Evolutionary conservation across 2,113 vertebrate species (phyloP), one percentile per base, ranked within the genome.

Genomic region (Notiomystis cincta): DNA sequence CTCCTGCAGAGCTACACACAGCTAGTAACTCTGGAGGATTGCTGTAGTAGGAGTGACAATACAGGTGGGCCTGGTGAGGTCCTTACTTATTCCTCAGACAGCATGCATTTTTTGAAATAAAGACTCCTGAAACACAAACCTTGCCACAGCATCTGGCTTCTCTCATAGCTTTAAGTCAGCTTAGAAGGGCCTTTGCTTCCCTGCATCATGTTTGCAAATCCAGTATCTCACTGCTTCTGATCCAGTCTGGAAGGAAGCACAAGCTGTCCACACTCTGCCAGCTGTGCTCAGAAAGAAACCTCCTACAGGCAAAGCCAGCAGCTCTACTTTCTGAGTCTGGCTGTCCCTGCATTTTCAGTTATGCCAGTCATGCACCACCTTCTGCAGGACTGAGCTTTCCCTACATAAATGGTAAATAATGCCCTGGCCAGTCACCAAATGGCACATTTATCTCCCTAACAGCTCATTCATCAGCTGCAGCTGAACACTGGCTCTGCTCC

Each of bases 11-110:
- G 21, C 15, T 51, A 20, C 42, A 21, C 2, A 1, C 1, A 7
- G 13, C 28, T 24, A 13, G 53, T 11, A 42, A 47, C 40, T 44
- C 6, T 6, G 23, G 50, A 60, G 58, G 57, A 22, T 62, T 58
- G 7, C 6, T 0, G 1, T 2, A 51, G 73, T 2, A 50, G 35
- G 47, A 38, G 33, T 7, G 23, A n/a, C 18, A 25, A 17, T 2
- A 20, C 3, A 47, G 38, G 51, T 18, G 15, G 15, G 10, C 23
- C 18, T 58, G 23, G 7, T 35, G 42, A 9, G 1, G 11, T 60
- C 62, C 33, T 38, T 30, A 27, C 6, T 72, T 73, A 25, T 2
- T 82, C 61, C 51, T 88, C 10, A 30, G 45, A 25, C 11, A 31
- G 30, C 8, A 30, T 20, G 31, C 2, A 2, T 2, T 44, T 77